Conservation (phyloP, 2,113 vertebrate genomes). For the Ptilorrhoa leucosticta region DNA sequence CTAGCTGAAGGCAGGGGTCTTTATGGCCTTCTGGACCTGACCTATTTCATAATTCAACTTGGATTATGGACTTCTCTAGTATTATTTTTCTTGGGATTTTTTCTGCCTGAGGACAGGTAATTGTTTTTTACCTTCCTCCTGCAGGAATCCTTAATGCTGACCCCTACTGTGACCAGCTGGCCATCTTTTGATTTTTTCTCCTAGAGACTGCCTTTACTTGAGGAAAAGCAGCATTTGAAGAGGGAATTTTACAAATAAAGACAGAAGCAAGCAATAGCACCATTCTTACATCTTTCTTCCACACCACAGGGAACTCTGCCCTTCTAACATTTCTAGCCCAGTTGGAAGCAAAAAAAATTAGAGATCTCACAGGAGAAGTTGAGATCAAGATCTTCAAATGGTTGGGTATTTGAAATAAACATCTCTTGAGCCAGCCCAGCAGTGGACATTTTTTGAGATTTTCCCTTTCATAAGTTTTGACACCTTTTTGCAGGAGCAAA, state of each 20-base stretch:
- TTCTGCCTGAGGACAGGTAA: background rate
- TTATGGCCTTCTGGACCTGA: background rate
- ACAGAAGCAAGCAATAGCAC: background rate
- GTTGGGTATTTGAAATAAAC: background rate
- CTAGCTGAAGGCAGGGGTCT: background rate
- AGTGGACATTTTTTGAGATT: background rate
- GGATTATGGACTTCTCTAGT: background rate
- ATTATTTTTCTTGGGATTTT: background rate
- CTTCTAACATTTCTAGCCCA: background rate
- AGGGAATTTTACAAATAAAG: background rate
- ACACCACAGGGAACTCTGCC: background rate
- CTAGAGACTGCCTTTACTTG: background rate
- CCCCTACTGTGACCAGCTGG: conserved; percentile 10
- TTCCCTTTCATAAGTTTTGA: background rate
- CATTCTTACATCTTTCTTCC: background rate
- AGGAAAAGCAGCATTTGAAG: background rate
- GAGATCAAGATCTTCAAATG: background rate
- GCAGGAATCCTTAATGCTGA: background rate
- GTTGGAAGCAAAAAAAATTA: background rate
- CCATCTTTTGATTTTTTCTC: background rate
- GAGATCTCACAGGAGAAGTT: background rate
- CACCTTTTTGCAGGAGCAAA: background rate
- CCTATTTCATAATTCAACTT: background rate
- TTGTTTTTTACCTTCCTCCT: background rate
- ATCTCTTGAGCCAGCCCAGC: background rate